These are phyloP conservation scores for Opisthograptis luteolata DNA, from an alignment of 2,888 invertebrate genomes.

Conservation along the genomic window DNA sequence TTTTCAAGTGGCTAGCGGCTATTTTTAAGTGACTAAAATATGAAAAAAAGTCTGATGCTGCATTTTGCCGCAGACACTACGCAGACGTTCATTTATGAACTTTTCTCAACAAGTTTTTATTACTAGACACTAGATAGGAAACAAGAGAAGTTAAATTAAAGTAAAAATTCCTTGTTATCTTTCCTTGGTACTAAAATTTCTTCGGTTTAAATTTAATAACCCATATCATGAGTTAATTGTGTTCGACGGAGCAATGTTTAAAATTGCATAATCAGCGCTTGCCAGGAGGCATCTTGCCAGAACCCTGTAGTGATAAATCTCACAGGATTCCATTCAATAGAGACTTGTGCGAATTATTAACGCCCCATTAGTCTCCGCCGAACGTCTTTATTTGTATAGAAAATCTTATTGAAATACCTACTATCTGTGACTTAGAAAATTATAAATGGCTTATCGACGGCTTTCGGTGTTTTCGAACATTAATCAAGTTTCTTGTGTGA, in stretches of 20 bases:
- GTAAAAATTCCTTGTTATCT: too few species aligned
- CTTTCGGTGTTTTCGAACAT: conserved; percentile 41
- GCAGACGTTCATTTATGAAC: too few species aligned
- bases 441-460: conserved; percentile 55
- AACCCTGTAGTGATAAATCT: conserved; percentile 79
- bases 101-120: too few species aligned
- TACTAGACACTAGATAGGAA: too few species aligned
- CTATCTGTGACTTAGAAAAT: conserved; percentile 53
- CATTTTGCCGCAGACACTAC: too few species aligned
- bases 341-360: conserved; percentile 78
- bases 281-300: conserved; percentile 82
- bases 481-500: conserved; percentile 49
- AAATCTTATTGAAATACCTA: conserved; percentile 63
- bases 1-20: too few species aligned
- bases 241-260: conserved; percentile 54
- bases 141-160: too few species aligned
- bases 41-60: too few species aligned
- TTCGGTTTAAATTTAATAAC: conserved; percentile 25
- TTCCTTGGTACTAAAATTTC: conserved; percentile 5
- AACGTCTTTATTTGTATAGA: conserved; percentile 76
- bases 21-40: too few species aligned
- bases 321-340: conserved; percentile 74
- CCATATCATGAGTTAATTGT: conserved; percentile 49
- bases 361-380: conserved; percentile 75
- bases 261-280: conserved; percentile 71